These are phyloP conservation scores for Podiceps cristatus DNA, from an alignment of 2,113 vertebrate genomes.

Conservation along the genomic window DNA sequence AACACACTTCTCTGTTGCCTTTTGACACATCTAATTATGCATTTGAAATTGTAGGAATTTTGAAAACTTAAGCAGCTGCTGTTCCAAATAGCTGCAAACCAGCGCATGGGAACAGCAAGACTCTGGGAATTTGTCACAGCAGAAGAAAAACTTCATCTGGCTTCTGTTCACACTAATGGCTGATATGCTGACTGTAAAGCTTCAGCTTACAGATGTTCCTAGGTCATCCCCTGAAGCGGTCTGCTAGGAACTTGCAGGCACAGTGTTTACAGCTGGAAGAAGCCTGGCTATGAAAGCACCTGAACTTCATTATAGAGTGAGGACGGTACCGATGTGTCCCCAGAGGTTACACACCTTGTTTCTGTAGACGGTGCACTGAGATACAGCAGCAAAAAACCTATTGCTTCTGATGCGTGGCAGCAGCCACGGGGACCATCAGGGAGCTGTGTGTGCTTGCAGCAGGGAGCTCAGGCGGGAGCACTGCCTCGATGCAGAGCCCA, in stretches of 20 bases:
- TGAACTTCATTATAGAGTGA: background rate
- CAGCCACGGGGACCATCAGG: background rate
- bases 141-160: background rate
- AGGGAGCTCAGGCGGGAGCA: background rate
- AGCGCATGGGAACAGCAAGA: background rate
- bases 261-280: background rate
- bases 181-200: background rate
- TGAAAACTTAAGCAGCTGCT: background rate
- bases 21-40: background rate
- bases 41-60: background rate
- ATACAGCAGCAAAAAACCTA: background rate
- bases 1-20: background rate
- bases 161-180: background rate
- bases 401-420: background rate
- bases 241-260: background rate
- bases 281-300: background rate
- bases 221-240: background rate
- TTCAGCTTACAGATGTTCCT: background rate
- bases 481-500: background rate
- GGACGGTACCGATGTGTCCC: no score
- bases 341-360: background rate
- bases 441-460: background rate
- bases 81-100: background rate
- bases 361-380: rapidly evolving
- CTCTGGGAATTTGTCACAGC: background rate